Percentiles rank a stretch among this genome's conserved stretches.
phyloP scores from a whole-genome alignment of 1,140 invertebrate genomes.

The Trichoplusia ni region DNA sequence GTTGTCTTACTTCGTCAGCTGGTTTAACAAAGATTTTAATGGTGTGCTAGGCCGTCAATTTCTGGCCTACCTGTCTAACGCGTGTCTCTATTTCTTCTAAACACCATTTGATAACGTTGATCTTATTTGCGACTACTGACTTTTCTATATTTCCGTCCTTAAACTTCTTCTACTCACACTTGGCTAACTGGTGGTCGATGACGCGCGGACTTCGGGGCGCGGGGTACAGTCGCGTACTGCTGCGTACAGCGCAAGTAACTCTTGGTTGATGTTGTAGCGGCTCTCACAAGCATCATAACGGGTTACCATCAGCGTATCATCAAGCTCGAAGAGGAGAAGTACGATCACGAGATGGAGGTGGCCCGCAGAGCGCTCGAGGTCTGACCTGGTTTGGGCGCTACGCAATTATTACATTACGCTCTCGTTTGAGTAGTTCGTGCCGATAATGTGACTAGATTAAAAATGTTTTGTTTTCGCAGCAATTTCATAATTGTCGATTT shows the following conservation, averaged over 20 bases:
- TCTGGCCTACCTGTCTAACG: slow-evolving; percentile 58
- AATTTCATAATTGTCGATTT: slow-evolving; percentile 64
- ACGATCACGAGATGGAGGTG: slow-evolving; percentile 97
- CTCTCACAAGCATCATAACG: slow-evolving; percentile 92
- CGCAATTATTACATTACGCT: slow-evolving; percentile 62
- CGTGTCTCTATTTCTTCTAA: slow-evolving; percentile 64
- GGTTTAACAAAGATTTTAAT: slow-evolving; percentile 61
- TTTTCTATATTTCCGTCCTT: slow-evolving; percentile 57
- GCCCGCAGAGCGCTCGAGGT: slow-evolving; percentile 95
- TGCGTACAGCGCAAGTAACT: slow-evolving; percentile 61
- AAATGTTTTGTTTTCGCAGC: slow-evolving; percentile 75
- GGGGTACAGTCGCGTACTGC: slow-evolving; percentile 35
- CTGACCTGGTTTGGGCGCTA: slow-evolving; percentile 78
- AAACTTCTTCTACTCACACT: slow-evolving; percentile 61
- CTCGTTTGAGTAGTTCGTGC: slow-evolving; percentile 76
- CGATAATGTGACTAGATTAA: slow-evolving; percentile 77
- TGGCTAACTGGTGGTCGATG: slow-evolving; percentile 55
- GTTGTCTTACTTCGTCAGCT: slow-evolving; percentile 62
- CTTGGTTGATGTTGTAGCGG: slow-evolving; percentile 85
- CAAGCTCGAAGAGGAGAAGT: slow-evolving; percentile 96
- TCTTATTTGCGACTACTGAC: slow-evolving; percentile 58
- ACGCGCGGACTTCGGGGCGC: slow-evolving; percentile 35
- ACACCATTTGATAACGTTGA: slow-evolving; percentile 59
- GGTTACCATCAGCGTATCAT: slow-evolving; percentile 93
- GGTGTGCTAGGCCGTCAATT: slow-evolving; percentile 43